Evolutionary conservation across 2,113 vertebrate genomes (phyloP).

Genomic region (Cavia porcellus): DNA sequence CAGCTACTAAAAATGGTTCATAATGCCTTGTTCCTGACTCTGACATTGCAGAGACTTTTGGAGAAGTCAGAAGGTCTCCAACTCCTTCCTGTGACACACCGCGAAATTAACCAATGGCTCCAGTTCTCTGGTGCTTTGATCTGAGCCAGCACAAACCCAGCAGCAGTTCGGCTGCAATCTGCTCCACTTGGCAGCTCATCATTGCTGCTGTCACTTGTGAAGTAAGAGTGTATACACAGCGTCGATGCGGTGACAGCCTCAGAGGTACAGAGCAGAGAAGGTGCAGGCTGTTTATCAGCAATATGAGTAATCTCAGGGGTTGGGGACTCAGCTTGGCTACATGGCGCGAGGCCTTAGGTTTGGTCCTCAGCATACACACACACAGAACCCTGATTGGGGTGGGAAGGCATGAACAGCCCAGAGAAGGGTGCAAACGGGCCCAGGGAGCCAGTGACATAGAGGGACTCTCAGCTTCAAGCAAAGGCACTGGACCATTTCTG

Average conservation of each 20-base stretch:
- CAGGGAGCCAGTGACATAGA: background rate
- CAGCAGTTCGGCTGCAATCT: slow-evolving; percentile 1
- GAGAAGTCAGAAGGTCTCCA: background rate
- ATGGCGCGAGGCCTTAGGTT: background rate
- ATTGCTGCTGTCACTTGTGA: background rate
- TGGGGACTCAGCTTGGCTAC: background rate
- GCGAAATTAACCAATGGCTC: background rate
- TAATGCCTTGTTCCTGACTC: background rate
- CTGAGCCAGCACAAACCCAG: slow-evolving; percentile 4
- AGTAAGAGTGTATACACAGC: background rate
- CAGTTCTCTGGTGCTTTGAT: background rate
- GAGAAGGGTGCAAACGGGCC: background rate
- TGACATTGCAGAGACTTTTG: background rate
- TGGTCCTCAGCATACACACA: background rate
- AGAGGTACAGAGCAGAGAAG: background rate
- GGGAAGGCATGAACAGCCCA: background rate
- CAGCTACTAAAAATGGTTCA: background rate
- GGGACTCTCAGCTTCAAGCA: background rate
- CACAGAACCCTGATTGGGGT: background rate
- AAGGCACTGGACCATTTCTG: background rate
- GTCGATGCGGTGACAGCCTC: background rate
- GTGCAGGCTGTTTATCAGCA: background rate
- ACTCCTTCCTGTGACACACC: background rate
- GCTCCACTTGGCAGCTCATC: slow-evolving; percentile 24
- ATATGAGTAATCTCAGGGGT: background rate